Evolutionary conservation across 35 echinoderm and acorn worm genomes (phyloP).

Genomic region (Apostichopus californicus): DNA sequence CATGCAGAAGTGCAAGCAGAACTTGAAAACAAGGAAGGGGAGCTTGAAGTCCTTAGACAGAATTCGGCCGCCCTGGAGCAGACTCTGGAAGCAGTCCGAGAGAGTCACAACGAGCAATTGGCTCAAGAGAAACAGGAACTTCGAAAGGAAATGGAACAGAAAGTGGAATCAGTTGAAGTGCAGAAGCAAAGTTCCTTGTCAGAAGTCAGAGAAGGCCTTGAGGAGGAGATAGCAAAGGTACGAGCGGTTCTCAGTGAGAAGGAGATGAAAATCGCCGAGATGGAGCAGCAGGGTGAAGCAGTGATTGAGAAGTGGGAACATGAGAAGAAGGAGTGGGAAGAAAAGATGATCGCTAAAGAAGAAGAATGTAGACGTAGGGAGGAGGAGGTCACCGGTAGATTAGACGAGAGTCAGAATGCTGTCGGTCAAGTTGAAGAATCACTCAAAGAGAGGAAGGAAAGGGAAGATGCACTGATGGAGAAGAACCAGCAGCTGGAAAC

Average conservation of each 20-base stretch:
- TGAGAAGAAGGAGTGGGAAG: slow-evolving; percentile 51
- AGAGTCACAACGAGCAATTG: slow-evolving; percentile 58
- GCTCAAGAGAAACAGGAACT: slow-evolving; percentile 66
- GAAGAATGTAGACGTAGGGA: slow-evolving; percentile 42
- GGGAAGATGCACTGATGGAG: slow-evolving; percentile 54
- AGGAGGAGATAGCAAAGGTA: slow-evolving; percentile 62
- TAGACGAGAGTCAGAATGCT: slow-evolving; percentile 18
- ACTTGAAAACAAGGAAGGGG: slow-evolving; percentile 28
- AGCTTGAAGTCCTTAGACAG: slow-evolving; percentile 47
- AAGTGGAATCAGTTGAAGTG: slow-evolving; percentile 63
- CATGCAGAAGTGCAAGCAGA: slow-evolving; percentile 47
- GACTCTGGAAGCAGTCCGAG: slow-evolving; percentile 51
- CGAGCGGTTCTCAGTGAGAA: slow-evolving; percentile 47
- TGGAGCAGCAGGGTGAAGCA: slow-evolving; percentile 55
- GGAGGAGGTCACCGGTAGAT: slow-evolving; percentile 27
- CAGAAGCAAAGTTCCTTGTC: slow-evolving; percentile 79
- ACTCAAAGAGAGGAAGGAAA: slow-evolving; percentile 43
- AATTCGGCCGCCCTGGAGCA: slow-evolving; percentile 12
- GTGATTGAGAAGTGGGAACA: slow-evolving; percentile 47
- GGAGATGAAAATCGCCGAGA: slow-evolving; percentile 64
- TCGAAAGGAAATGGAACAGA: slow-evolving; percentile 68
- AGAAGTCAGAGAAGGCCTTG: slow-evolving; percentile 60
- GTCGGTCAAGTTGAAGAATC: slow-evolving; percentile 50
- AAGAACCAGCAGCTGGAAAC: slow-evolving; percentile 67
- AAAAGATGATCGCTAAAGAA: not conserved